Percentiles rank a stretch among this genome's conserved stretches.
phyloP scores from a whole-genome alignment of 2,113 vertebrate species.

The Hystrix brachyura region DNA sequence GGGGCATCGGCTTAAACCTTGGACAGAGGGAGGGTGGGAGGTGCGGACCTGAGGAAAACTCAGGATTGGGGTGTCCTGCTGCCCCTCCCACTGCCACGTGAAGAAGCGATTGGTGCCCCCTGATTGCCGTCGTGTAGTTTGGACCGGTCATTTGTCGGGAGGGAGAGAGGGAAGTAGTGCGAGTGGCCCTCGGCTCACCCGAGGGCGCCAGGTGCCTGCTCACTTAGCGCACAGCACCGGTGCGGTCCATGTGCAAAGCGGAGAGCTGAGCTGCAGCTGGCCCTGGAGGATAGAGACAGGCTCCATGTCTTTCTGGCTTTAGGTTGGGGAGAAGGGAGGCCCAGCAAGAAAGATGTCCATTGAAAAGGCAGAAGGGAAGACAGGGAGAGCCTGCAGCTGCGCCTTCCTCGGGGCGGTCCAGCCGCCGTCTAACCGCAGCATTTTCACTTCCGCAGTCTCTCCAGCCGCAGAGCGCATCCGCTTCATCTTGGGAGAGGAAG shows the following conservation, averaged over 20 bases:
- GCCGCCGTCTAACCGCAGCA: constrained; percentile 93
- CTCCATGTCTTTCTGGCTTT: constrained; percentile 73
- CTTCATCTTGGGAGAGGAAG: constrained; percentile 98
- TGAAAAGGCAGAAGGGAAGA: constrained; percentile 80
- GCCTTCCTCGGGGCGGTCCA: constrained; percentile 83
- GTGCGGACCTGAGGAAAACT: neutral
- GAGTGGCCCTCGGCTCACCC: constrained; percentile 81
- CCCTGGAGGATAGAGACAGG: neutral
- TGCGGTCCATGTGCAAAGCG: constrained; percentile 26
- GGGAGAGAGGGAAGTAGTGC: constrained; percentile 53
- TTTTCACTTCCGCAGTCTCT: constrained; percentile 97
- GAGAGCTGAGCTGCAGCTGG: neutral
- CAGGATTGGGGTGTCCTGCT: constrained; percentile 82
- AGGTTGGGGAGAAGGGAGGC: constrained; percentile 85
- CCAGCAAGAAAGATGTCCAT: constrained; percentile 85
- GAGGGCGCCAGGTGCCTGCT: constrained; percentile 82
- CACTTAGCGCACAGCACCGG: constrained; percentile 62
- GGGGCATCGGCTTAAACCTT: constrained; percentile 78
- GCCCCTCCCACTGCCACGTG: constrained; percentile 73
- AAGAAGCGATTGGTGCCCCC: constrained; percentile 84
- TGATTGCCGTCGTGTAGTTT: constrained; percentile 85
- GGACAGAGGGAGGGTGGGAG: constrained; percentile 39
- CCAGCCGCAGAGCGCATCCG: constrained; percentile 97
- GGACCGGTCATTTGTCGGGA: constrained; percentile 74
- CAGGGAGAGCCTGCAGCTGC: constrained; percentile 82